A percentile compares a stretch with the other conserved stretches of the same genome.
Conservation (phyloP, 2,888 invertebrate species). For the Luperina nickerlii region DNA sequence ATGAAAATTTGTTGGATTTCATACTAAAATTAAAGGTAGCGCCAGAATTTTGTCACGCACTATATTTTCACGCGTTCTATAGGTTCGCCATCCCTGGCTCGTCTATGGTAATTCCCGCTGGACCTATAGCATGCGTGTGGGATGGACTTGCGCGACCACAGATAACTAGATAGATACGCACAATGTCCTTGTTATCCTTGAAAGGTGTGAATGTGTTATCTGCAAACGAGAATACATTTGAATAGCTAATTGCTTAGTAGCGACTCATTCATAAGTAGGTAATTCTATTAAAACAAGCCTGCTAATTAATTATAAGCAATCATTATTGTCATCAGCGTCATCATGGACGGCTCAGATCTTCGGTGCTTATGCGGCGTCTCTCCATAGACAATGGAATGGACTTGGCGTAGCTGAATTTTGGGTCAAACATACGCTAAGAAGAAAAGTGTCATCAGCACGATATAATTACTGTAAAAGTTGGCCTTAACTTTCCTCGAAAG, state of each 20-base stretch:
- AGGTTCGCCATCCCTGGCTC: slow-evolving; percentile 9
- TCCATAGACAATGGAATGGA: not conserved
- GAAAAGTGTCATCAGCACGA: not conserved
- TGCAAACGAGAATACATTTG: slow-evolving; percentile 38
- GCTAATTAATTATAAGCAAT: slow-evolving; percentile 1
- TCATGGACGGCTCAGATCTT: not conserved
- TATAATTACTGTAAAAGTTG: not conserved
- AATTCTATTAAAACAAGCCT: slow-evolving; percentile 5
- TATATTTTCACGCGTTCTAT: not conserved
- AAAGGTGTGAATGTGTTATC: slow-evolving; percentile 43
- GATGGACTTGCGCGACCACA: slow-evolving; percentile 16
- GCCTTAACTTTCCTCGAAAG: not conserved
- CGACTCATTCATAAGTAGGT: slow-evolving; percentile 32
- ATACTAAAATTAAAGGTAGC: too few species aligned
- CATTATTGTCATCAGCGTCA: not conserved
- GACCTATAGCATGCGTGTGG: slow-evolving; percentile 20
- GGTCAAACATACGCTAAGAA: not conserved
- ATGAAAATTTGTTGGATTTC: not conserved
- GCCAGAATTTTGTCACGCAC: too few species aligned
- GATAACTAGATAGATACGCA: slow-evolving; percentile 16
- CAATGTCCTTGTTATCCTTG: slow-evolving; percentile 39
- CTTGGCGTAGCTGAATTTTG: not conserved
- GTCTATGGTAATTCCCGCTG: slow-evolving; percentile 20
- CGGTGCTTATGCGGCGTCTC: not conserved
- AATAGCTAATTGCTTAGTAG: slow-evolving; percentile 39